Evolutionary conservation across 1,140 invertebrate species (phyloP).

Genomic region (Meloidogyne exigua): DNA sequence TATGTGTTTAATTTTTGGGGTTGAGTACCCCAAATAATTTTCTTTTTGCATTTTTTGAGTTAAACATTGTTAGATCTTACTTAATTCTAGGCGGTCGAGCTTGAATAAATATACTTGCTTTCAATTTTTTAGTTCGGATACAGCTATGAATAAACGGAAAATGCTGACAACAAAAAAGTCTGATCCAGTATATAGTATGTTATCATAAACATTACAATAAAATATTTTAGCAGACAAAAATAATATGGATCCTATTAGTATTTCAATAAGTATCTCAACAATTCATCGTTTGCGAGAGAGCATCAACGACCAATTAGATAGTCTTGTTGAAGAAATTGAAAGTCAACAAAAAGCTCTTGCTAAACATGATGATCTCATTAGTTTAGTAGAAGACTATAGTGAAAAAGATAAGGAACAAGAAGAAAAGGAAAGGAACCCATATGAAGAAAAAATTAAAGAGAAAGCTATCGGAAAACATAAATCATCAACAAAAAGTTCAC

Average conservation of each 20-base stretch:
- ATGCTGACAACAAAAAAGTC: background rate
- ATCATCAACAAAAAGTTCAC: background rate
- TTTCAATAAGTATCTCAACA: background rate
- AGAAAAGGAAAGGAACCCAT: background rate
- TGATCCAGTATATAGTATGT: background rate
- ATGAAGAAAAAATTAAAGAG: background rate
- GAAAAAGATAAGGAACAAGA: background rate
- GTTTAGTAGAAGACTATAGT: background rate
- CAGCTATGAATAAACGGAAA: background rate
- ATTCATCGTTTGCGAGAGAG: conserved; percentile 17
- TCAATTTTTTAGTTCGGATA: background rate
- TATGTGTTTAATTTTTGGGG: no score
- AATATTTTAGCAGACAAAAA: background rate
- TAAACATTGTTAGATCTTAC: no score
- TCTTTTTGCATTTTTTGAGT: no score
- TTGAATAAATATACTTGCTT: no score
- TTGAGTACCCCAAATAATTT: no score
- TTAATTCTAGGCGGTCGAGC: no score
- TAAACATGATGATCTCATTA: background rate
- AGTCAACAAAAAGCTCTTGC: background rate
- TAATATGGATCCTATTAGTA: background rate
- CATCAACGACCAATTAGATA: conserved; percentile 18
- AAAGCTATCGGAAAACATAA: background rate
- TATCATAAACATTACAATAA: background rate
- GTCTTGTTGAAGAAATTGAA: conserved; percentile 13